Percentiles rank a stretch among this genome's conserved stretches.
phyloP scores from a whole-genome alignment of 2,888 invertebrate genomes.

The Pardosa pseudoannulata region DNA sequence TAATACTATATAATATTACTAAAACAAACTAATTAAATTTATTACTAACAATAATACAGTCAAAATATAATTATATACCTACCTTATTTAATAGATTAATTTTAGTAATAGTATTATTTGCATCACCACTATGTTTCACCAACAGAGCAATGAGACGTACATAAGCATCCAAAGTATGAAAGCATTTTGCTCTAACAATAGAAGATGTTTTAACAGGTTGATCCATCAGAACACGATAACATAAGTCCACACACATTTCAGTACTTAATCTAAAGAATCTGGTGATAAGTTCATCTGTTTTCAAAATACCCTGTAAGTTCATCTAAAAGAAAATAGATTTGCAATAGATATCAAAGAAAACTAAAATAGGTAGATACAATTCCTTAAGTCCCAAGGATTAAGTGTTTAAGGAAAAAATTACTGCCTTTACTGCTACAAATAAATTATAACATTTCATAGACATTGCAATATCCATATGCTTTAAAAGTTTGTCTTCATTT shows the following conservation, averaged over 20 bases:
- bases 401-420: too few relatives aligned
- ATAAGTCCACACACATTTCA: slow-evolving; percentile 96
- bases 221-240: slow-evolving; percentile 84
- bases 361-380: too few relatives aligned
- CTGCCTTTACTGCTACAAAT: too few relatives aligned
- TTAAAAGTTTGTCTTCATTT: too few relatives aligned
- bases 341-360: too few relatives aligned
- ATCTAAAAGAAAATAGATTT: slow-evolving; percentile 84
- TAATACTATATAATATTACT: neutral
- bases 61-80: slow-evolving; percentile 64
- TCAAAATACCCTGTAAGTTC: slow-evolving; percentile 96
- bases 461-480: too few relatives aligned
- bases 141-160: slow-evolving; percentile 94
- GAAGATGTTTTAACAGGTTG: slow-evolving; percentile 73
- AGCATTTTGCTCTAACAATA: slow-evolving; percentile 89
- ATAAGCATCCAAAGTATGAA: slow-evolving; percentile 95
- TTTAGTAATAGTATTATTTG: slow-evolving; percentile 93
- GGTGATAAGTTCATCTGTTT: slow-evolving; percentile 97
- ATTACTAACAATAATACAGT: too few relatives aligned
- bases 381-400: too few relatives aligned
- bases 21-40: too few relatives aligned
- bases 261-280: slow-evolving; percentile 97
- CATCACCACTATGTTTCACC: slow-evolving; percentile 91
- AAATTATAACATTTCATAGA: too few relatives aligned
- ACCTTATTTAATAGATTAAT: slow-evolving; percentile 97